phyloP scores from a whole-genome alignment of 2,113 vertebrate genomes.

The Copsychus sechellarum region DNA sequence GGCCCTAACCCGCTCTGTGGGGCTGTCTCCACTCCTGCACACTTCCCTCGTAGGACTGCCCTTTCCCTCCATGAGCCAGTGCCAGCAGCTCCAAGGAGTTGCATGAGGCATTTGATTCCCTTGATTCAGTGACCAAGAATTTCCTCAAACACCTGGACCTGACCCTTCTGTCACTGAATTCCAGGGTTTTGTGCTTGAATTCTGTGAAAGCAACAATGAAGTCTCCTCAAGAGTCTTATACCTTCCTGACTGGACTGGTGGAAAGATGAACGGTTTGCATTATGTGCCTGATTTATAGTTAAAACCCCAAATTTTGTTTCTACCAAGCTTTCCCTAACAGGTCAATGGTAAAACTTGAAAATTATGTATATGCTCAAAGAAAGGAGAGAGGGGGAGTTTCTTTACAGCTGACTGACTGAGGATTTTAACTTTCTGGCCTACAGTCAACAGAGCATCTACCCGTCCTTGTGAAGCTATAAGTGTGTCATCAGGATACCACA shows the following conservation, averaged over 20 bases:
- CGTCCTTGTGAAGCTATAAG: slow-evolving; percentile 45
- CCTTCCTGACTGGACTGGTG: neutral
- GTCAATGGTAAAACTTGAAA: neutral
- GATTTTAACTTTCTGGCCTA: slow-evolving; percentile 19
- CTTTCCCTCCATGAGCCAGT: accelerated
- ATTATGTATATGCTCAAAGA: neutral
- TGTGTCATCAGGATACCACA: slow-evolving; percentile 64
- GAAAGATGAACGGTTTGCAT: accelerated
- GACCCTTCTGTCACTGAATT: neutral
- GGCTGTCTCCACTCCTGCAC: neutral
- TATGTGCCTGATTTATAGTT: neutral
- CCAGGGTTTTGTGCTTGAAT: neutral
- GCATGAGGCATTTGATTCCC: neutral
- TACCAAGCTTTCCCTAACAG: neutral
- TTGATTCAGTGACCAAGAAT: neutral
- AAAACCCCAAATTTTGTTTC: neutral
- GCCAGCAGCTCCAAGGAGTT: neutral
- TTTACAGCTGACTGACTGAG: neutral
- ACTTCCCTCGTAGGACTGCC: neutral
- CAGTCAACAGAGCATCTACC: slow-evolving; percentile 9
- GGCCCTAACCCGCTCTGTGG: neutral
- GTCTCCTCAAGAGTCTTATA: neutral
- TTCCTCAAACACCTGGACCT: neutral
- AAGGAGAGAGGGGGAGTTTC: neutral
- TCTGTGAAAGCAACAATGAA: neutral